Conservation (phyloP, 2,113 vertebrate species). For the Lamprotornis superbus region DNA sequence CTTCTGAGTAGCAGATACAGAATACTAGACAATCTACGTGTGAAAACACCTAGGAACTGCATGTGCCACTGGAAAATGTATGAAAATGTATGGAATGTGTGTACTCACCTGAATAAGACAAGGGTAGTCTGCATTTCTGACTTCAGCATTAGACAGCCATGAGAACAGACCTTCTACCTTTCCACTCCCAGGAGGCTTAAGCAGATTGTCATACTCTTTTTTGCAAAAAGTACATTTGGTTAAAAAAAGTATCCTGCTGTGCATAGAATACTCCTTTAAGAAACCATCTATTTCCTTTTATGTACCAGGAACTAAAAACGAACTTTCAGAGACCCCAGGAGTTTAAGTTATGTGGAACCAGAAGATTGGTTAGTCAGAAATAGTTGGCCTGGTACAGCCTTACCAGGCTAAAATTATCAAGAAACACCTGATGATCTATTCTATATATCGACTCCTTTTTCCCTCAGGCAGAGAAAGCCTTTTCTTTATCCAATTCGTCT, state of each 20-base stretch:
- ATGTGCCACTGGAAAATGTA: not conserved
- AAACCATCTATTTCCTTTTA: not conserved
- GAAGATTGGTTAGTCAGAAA: not conserved
- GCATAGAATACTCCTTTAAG: not conserved
- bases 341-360: not conserved
- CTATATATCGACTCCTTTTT: not conserved
- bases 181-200: not conserved
- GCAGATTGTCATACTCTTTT: not conserved
- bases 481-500: not conserved
- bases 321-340: fast-evolving
- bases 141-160: not conserved
- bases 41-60: not conserved
- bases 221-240: not conserved
- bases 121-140: not conserved
- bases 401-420: not conserved
- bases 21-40: not conserved
- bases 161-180: not conserved
- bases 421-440: not conserved
- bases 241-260: not conserved
- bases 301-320: not conserved
- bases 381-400: not conserved
- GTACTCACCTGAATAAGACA: not conserved
- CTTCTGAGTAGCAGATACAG: not conserved
- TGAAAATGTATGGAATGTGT: not conserved
- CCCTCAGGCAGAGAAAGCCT: not conserved